Conservation (phyloP, 2,797 vertebrate species). For the Picus viridis region DNA sequence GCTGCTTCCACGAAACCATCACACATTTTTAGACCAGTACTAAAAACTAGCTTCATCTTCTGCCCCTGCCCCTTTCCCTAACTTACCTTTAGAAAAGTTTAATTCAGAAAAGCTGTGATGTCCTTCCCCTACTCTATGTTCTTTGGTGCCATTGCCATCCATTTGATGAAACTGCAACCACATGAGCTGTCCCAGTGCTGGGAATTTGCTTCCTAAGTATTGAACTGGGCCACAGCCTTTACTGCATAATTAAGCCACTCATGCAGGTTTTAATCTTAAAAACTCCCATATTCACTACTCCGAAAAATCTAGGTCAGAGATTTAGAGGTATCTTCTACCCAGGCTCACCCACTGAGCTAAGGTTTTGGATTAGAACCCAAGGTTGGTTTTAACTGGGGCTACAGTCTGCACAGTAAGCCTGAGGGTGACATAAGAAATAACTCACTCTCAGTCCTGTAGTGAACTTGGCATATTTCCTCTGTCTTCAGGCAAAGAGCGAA, state of each 20-base stretch:
- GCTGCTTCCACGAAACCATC: neutral
- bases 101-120: neutral
- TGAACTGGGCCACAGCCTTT: neutral
- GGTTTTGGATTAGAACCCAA: neutral
- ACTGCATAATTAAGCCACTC: neutral
- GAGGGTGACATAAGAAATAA: neutral
- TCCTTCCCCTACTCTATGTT: neutral
- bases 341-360: neutral
- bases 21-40: neutral
- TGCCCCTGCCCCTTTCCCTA: neutral
- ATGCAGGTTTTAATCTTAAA: conserved; percentile 2
- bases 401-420: neutral
- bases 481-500: neutral
- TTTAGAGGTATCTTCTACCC: neutral
- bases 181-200: neutral
- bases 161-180: neutral
- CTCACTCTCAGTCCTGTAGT: neutral
- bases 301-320: conserved; percentile 15
- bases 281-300: neutral
- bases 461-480: neutral
- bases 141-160: neutral
- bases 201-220: neutral
- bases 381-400: neutral
- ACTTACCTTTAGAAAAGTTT: neutral
- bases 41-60: neutral